A percentile compares a stretch with the other conserved stretches of the same genome.
Conservation (phyloP, 1,140 invertebrate species). For the Cyclina sinensis region DNA sequence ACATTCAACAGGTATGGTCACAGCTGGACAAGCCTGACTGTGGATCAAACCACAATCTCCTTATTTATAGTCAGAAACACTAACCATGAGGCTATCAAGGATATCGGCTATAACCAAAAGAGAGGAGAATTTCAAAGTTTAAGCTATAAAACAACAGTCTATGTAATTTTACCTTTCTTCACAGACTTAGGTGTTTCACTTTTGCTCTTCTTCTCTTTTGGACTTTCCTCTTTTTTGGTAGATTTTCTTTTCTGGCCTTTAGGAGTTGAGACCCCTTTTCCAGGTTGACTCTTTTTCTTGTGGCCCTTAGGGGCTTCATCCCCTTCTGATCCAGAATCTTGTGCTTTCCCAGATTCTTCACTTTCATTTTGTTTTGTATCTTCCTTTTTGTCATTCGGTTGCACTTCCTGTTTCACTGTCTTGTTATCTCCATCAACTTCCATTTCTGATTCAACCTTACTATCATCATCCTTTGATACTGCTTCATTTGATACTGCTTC, state of each 20-base stretch:
- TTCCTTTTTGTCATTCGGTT: constrained; percentile 17
- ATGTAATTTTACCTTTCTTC: constrained; percentile 58
- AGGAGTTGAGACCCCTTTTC: constrained; percentile 45
- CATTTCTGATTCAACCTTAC: neutral
- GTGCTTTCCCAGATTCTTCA: neutral
- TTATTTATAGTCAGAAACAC: no score
- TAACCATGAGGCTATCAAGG: no score
- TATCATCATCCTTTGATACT: neutral
- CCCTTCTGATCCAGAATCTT: neutral
- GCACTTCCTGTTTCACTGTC: neutral
- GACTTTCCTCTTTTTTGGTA: constrained; percentile 43
- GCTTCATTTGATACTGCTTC: neutral
- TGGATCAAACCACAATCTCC: no score
- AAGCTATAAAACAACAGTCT: no score
- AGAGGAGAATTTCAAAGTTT: no score
- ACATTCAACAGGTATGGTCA: no score
- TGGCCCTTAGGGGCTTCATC: constrained; percentile 19
- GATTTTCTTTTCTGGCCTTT: constrained; percentile 51
- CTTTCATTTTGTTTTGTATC: neutral
- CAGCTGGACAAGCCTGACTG: no score
- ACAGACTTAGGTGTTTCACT: constrained; percentile 33
- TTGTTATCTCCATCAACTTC: constrained; percentile 14
- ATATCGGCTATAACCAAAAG: no score
- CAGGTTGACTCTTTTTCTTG: constrained; percentile 37
- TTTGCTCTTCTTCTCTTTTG: constrained; percentile 47